Percentiles rank a stretch among this genome's conserved stretches.
phyloP scores from a whole-genome alignment of 2,113 vertebrate species.

The Glareola pratincola region DNA sequence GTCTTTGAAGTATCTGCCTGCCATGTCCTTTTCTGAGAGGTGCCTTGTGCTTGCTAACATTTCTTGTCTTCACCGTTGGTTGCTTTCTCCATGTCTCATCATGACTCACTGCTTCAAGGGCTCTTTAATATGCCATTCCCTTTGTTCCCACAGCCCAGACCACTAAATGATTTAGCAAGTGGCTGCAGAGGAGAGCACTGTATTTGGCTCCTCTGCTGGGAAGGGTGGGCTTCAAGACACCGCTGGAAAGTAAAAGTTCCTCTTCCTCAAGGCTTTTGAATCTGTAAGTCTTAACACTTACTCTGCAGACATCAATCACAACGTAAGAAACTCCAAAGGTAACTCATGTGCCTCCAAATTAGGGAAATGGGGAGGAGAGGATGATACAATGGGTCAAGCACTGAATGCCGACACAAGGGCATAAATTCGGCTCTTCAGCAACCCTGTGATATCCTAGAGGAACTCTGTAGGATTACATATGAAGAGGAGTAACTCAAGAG shows the following conservation, averaged over 20 bases:
- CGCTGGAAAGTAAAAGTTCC: not conserved
- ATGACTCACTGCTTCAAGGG: not conserved
- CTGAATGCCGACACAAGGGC: not conserved
- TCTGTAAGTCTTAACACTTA: not conserved
- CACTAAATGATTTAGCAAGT: not conserved
- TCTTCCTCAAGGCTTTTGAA: not conserved
- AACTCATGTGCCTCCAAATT: not conserved
- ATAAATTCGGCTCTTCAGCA: not conserved
- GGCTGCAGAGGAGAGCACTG: not conserved
- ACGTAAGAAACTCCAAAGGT: not conserved
- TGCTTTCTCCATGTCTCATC: not conserved
- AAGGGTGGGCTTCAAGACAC: not conserved
- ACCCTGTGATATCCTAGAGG: not conserved
- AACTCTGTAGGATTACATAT: not conserved
- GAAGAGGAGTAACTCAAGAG: not conserved
- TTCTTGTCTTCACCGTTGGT: not conserved
- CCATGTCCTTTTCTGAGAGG: not conserved
- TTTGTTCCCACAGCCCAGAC: not conserved
- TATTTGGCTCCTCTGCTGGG: not conserved
- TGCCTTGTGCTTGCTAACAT: not conserved
- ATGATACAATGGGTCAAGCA: not conserved
- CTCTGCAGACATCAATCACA: not conserved
- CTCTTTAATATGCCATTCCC: not conserved
- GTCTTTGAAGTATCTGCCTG: not conserved
- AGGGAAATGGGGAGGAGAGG: not conserved